These are phyloP conservation scores for Melanotaenia parkinsoni DNA, from an alignment of 2,797 vertebrate genomes.

Conservation along the genomic window DNA sequence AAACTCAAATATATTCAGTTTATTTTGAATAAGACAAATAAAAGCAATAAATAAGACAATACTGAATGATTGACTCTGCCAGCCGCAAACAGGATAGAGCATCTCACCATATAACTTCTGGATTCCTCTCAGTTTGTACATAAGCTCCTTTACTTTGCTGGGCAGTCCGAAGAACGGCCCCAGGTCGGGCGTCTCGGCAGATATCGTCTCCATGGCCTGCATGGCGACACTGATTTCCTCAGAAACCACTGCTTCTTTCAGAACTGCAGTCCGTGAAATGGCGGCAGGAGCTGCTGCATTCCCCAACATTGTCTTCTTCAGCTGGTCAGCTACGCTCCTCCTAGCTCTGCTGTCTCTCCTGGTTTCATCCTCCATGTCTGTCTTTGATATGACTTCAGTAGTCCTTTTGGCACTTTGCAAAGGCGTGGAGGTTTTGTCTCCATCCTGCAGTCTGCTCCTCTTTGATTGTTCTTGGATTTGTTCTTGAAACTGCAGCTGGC, in stretches of 20 bases:
- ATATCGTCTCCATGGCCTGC: constrained; percentile 81
- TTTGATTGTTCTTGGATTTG: constrained; percentile 42
- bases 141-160: constrained; percentile 91
- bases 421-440: constrained; percentile 47
- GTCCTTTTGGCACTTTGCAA: neutral
- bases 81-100: too few relatives aligned
- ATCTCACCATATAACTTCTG: constrained; percentile 90
- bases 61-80: too few relatives aligned
- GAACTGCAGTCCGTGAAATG: constrained; percentile 80
- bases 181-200: constrained; percentile 80
- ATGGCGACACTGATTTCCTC: constrained; percentile 89
- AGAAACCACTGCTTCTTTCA: constrained; percentile 86
- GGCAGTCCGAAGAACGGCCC: constrained; percentile 97
- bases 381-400: neutral
- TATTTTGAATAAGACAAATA: neutral
- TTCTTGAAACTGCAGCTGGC: constrained; percentile 82
- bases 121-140: constrained; percentile 88
- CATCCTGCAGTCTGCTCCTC: constrained; percentile 38
- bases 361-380: neutral
- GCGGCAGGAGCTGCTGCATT: constrained; percentile 86
- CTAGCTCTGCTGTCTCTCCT: constrained; percentile 50
- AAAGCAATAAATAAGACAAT: too few relatives aligned
- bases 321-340: constrained; percentile 86
- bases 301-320: constrained; percentile 90
- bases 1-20: neutral